Evolutionary conservation across 2,113 vertebrate species (phyloP).

Genomic region (Crotalus helleri): DNA sequence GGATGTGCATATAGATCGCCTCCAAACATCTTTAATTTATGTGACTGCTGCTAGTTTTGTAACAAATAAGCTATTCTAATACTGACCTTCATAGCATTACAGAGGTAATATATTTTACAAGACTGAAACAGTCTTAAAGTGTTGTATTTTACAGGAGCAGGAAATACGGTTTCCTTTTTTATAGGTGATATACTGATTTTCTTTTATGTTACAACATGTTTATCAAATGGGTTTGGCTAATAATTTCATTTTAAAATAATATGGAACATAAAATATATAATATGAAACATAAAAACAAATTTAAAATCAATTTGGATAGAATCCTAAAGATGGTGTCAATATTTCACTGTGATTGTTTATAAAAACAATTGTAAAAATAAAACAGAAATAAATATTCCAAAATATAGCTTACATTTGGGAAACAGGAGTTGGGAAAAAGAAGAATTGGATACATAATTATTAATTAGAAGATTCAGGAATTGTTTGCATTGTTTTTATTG

Average conservation of each 20-base stretch:
- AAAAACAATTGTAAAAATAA: background rate
- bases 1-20: constrained; percentile 52
- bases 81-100: constrained; percentile 52
- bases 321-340: background rate
- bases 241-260: constrained; percentile 30
- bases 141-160: background rate
- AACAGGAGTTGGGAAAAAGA: background rate
- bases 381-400: background rate
- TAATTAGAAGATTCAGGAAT: background rate
- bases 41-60: constrained; percentile 48
- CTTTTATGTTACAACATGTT: background rate
- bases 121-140: constrained; percentile 37
- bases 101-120: constrained; percentile 50
- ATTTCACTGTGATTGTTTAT: background rate
- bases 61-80: constrained; percentile 61
- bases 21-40: constrained; percentile 60
- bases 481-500: background rate
- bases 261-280: background rate
- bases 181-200: constrained; percentile 5
- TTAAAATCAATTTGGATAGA: background rate
- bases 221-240: constrained; percentile 8
- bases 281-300: constrained; percentile 17
- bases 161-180: constrained; percentile 20
- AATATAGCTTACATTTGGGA: background rate
- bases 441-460: background rate